Percentiles rank a stretch among this genome's conserved stretches.
Conservation (phyloP, 2,113 vertebrate species). For the Apodemus speciosus region DNA sequence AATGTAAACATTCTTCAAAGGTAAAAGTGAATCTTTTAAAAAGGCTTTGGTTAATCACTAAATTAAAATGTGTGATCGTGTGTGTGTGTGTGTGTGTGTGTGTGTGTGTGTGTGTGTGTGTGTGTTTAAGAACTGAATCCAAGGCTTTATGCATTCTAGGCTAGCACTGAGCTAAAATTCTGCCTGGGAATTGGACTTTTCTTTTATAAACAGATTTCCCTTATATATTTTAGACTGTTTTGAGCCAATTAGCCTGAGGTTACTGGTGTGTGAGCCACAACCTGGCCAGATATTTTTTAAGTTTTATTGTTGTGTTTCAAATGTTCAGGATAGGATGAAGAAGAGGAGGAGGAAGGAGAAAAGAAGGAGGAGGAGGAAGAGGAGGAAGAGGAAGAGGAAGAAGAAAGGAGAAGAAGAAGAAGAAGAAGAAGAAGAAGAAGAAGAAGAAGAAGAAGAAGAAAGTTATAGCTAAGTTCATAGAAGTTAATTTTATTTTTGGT, state of each 20-base stretch:
- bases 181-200: neutral
- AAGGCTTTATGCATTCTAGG: neutral
- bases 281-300: neutral
- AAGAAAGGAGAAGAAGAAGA: neutral
- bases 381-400: neutral
- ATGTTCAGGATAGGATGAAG: neutral
- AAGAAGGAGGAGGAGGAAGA: too few relatives aligned
- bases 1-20: neutral
- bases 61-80: neutral
- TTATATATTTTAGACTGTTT: neutral
- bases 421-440: neutral
- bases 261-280: neutral
- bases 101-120: neutral
- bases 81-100: neutral
- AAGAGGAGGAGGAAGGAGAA: neutral
- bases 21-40: neutral
- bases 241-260: neutral
- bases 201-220: neutral
- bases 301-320: neutral
- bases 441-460: neutral
- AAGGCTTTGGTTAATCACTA: neutral
- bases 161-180: neutral
- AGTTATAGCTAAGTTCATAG: conserved; percentile 8
- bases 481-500: conserved; percentile 53
- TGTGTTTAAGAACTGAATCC: neutral